phyloP scores from a whole-genome alignment of 2,888 invertebrate genomes.

The Chrysolina americana region DNA sequence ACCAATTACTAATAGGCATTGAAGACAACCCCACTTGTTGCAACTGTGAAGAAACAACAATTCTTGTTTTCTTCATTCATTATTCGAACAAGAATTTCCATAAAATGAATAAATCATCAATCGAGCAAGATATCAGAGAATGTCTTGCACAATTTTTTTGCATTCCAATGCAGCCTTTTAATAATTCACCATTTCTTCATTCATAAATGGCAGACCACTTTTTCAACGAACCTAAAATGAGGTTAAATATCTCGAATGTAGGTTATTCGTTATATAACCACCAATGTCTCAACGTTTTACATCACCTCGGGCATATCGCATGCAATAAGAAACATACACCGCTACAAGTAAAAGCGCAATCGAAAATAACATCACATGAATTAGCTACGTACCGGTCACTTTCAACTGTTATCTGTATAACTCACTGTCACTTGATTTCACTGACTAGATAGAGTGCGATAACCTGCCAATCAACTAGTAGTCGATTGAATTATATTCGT shows the following conservation, averaged over 20 bases:
- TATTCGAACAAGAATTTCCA: no score
- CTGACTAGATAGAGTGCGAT: background rate
- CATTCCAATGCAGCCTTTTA: no score
- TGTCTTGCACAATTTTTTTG: no score
- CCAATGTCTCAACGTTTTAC: constrained; percentile 24
- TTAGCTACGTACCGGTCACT: background rate
- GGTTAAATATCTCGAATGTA: constrained; percentile 20
- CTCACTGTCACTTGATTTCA: background rate
- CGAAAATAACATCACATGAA: no score
- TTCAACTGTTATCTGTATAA: background rate
- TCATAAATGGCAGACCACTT: background rate
- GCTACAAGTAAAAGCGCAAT: no score
- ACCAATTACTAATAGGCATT: no score
- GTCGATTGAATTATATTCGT: background rate
- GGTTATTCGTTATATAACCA: constrained; percentile 25
- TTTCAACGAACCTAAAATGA: constrained; percentile 2
- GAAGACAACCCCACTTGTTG: no score
- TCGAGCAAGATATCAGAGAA: no score
- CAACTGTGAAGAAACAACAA: no score
- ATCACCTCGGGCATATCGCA: constrained; percentile 7
- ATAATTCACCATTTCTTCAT: constrained; percentile 1
- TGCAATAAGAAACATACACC: no score
- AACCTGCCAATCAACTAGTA: background rate
- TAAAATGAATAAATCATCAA: no score
- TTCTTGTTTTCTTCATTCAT: no score